Conservation (phyloP, 1,140 invertebrate genomes). For the Nylanderia fulva region DNA sequence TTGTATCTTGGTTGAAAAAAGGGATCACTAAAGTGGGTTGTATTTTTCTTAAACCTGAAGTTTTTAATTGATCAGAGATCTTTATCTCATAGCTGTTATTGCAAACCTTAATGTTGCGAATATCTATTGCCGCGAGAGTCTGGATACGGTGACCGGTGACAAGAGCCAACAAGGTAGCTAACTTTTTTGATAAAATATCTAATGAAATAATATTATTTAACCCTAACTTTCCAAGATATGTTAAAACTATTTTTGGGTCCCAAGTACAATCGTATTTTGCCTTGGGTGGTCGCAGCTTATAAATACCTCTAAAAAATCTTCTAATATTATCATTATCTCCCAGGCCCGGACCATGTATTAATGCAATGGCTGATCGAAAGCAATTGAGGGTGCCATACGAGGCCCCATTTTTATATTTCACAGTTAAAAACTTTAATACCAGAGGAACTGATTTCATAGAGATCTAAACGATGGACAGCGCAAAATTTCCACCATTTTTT, state of each 20-base stretch:
- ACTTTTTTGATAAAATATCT: neutral
- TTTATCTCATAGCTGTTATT: neutral
- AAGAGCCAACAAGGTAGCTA: neutral
- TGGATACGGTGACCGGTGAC: neutral
- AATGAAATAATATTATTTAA: neutral
- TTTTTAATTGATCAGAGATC: neutral
- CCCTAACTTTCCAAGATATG: neutral
- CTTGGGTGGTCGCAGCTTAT: slow-evolving; percentile 52
- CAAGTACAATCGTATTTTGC: too few relatives aligned
- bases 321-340: slow-evolving; percentile 56
- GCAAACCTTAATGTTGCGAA: neutral
- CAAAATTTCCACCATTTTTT: slow-evolving; percentile 8
- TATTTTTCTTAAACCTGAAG: neutral
- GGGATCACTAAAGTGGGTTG: neutral
- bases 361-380: slow-evolving; percentile 33
- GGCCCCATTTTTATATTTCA: slow-evolving; percentile 67
- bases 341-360: slow-evolving; percentile 38
- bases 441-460: neutral
- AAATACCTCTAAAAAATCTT: slow-evolving; percentile 69
- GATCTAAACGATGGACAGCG: neutral
- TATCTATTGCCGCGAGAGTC: neutral
- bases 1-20: too few relatives aligned
- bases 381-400: slow-evolving; percentile 64
- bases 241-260: too few relatives aligned
- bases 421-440: neutral